Evolutionary conservation across 2,113 vertebrate genomes (phyloP).

Genomic region (Salvelinus namaycush): DNA sequence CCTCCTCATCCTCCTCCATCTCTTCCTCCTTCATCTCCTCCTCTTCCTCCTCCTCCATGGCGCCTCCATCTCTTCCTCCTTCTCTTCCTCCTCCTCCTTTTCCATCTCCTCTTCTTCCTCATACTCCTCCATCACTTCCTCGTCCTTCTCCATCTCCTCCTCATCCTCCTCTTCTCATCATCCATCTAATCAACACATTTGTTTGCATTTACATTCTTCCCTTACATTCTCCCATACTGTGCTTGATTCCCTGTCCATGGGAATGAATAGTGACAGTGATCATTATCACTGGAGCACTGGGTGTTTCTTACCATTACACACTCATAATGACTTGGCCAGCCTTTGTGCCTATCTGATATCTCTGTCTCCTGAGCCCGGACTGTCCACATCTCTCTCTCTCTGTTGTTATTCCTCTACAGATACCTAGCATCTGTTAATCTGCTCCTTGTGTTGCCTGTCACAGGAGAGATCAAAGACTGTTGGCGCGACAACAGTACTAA

Average conservation of each 20-base stretch:
- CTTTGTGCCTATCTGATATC: conserved; percentile 38
- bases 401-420: conserved; percentile 43
- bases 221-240: background rate
- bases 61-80: too few relatives aligned
- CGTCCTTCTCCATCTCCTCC: too few relatives aligned
- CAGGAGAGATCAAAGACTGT: conserved; percentile 51
- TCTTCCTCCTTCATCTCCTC: too few relatives aligned
- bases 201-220: background rate
- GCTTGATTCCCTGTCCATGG: background rate
- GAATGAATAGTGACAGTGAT: conserved; percentile 3
- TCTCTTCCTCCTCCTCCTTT: too few relatives aligned
- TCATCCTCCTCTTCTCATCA: too few relatives aligned
- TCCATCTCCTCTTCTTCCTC: too few relatives aligned
- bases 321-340: conserved; percentile 21
- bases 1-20: too few relatives aligned
- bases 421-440: conserved; percentile 41
- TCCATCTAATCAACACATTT: too few relatives aligned
- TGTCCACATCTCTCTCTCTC: conserved; percentile 3
- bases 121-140: too few relatives aligned
- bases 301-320: conserved; percentile 17
- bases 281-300: background rate
- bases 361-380: conserved; percentile 13
- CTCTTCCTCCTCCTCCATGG: too few relatives aligned
- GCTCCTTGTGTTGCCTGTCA: conserved; percentile 35
- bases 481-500: conserved; percentile 41